phyloP scores from a whole-genome alignment of 2,797 vertebrate species.

The Leptodactylus fallax region DNA sequence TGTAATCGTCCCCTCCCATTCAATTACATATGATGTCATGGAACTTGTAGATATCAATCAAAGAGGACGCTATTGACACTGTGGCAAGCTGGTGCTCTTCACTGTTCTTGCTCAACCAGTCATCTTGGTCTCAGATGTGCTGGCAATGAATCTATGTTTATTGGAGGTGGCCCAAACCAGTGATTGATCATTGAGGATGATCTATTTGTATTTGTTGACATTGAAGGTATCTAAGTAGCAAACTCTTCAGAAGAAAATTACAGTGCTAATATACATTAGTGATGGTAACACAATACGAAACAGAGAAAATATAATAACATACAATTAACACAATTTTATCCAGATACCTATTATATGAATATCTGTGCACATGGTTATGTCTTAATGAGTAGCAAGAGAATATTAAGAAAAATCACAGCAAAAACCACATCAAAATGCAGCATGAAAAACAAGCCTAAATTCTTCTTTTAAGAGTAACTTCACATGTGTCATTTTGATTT shows the following conservation, averaged over 20 bases:
- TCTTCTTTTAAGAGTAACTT: no score
- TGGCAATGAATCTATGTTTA: background rate
- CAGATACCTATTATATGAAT: no score
- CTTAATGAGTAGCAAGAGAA: no score
- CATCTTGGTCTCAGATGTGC: background rate
- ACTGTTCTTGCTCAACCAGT: constrained; percentile 27
- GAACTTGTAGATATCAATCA: background rate
- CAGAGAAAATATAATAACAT: background rate
- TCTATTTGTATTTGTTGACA: constrained; percentile 26
- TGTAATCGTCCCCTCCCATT: background rate
- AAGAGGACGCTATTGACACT: background rate
- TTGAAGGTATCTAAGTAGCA: constrained; percentile 3
- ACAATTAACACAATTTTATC: no score
- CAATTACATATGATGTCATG: background rate
- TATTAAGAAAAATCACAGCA: no score
- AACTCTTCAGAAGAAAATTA: background rate
- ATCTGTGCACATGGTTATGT: no score
- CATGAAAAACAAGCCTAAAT: no score
- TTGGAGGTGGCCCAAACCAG: constrained; percentile 27
- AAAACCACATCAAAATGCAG: no score
- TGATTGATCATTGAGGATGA: constrained; percentile 5
- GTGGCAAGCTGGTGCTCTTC: background rate
- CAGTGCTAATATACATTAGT: background rate
- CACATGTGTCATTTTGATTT: no score
- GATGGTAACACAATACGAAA: background rate